Evolutionary conservation across 2,113 vertebrate species (phyloP).

Genomic region (Todiramphus saurophagus): DNA sequence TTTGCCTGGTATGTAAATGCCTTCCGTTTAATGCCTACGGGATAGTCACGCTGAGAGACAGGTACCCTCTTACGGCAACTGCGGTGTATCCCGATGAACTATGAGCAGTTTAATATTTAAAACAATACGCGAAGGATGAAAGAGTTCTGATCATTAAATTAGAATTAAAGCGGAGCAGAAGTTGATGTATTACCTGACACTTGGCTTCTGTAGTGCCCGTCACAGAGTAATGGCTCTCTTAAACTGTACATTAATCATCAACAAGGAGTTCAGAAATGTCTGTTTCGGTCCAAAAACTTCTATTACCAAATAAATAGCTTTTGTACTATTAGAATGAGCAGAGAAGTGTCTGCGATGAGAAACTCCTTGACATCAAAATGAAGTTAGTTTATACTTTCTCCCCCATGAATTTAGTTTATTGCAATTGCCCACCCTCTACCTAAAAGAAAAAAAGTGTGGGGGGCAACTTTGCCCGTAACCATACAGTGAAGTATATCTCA

Average conservation of each 20-base stretch:
- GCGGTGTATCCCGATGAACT: neutral
- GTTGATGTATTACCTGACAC: neutral
- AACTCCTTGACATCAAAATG: neutral
- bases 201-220: neutral
- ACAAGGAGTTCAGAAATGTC: neutral
- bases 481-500: neutral
- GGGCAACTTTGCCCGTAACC: neutral
- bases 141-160: neutral
- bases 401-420: neutral
- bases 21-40: accelerated
- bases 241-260: constrained; percentile 33
- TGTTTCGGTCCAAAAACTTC: neutral
- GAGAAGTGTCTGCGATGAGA: neutral
- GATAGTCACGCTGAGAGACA: neutral
- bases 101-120: neutral
- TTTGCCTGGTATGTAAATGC: neutral
- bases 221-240: constrained; percentile 22
- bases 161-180: neutral
- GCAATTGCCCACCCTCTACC: neutral
- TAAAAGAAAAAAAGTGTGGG: neutral
- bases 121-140: neutral
- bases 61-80: neutral
- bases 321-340: neutral
- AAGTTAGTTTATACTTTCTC: neutral
- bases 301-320: neutral